A percentile compares a stretch with the other conserved stretches of the same genome.
Evolutionary conservation across 2,113 vertebrate genomes (phyloP).

Genomic region (Paradoxurus hermaphroditus): DNA sequence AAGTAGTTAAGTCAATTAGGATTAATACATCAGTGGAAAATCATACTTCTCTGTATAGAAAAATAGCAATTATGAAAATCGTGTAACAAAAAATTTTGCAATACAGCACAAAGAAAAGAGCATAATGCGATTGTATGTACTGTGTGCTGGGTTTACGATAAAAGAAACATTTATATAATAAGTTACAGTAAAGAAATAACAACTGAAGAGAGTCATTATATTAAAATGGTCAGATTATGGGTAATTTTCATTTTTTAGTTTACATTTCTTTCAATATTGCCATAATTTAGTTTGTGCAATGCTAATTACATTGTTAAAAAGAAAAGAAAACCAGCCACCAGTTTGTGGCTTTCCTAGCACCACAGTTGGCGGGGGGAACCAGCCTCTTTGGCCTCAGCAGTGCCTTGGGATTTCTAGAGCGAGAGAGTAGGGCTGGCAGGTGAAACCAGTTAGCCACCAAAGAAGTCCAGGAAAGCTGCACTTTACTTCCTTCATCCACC

Average conservation of each 20-base stretch:
- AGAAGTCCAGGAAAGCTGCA: background rate
- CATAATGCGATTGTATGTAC: background rate
- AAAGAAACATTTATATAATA: background rate
- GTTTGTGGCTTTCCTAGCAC: background rate
- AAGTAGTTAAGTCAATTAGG: background rate
- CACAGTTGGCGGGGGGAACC: background rate
- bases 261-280: background rate
- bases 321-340: background rate
- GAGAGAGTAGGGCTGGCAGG: background rate
- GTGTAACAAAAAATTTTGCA: background rate
- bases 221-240: background rate
- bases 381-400: background rate
- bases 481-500: background rate
- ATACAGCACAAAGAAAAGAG: background rate
- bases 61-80: background rate
- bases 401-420: background rate
- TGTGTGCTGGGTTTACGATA: background rate
- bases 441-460: accelerated
- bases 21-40: background rate
- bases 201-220: slow-evolving; percentile 7
- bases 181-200: background rate
- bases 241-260: background rate
- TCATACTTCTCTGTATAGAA: background rate
- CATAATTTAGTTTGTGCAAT: background rate
- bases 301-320: slow-evolving; percentile 23